Percentiles rank a stretch among this genome's conserved stretches.
phyloP scores from a whole-genome alignment of 2,113 vertebrate species.

The Cryptomyrus ogoouensis region DNA sequence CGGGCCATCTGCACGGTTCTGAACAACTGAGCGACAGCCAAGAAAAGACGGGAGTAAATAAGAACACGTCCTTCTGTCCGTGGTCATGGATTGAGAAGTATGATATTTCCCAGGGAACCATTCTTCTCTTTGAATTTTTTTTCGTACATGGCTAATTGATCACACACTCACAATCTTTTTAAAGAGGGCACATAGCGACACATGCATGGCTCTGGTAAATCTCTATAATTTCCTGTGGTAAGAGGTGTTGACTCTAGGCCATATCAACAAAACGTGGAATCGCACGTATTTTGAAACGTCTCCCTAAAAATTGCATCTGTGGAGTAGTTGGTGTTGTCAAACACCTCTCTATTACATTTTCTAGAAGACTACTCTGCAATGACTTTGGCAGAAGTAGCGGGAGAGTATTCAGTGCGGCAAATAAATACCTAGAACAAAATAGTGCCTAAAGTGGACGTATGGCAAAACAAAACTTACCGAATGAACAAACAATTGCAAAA shows the following conservation, averaged over 20 bases:
- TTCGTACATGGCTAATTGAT: neutral
- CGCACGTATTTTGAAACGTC: neutral
- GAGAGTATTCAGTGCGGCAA: neutral
- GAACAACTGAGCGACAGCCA: slow-evolving; percentile 2
- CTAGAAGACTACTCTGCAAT: neutral
- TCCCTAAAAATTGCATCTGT: neutral
- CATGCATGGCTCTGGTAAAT: neutral
- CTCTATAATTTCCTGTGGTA: neutral
- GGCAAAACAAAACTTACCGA: neutral
- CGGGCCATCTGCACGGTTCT: slow-evolving; percentile 9
- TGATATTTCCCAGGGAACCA: neutral
- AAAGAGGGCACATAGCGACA: neutral
- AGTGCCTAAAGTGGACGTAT: neutral
- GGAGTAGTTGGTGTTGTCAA: neutral
- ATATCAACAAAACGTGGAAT: neutral
- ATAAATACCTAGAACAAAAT: neutral
- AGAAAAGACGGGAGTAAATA: slow-evolving; percentile 12
- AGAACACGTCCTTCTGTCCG: slow-evolving; percentile 2
- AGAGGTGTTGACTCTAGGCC: neutral
- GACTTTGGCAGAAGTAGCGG: neutral
- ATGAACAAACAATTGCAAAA: neutral
- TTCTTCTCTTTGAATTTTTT: neutral
- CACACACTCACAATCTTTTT: neutral
- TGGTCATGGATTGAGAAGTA: neutral
- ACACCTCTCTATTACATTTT: neutral